Evolutionary conservation across 2,113 vertebrate species (phyloP).

Genomic region (Catharus bicknelli): DNA sequence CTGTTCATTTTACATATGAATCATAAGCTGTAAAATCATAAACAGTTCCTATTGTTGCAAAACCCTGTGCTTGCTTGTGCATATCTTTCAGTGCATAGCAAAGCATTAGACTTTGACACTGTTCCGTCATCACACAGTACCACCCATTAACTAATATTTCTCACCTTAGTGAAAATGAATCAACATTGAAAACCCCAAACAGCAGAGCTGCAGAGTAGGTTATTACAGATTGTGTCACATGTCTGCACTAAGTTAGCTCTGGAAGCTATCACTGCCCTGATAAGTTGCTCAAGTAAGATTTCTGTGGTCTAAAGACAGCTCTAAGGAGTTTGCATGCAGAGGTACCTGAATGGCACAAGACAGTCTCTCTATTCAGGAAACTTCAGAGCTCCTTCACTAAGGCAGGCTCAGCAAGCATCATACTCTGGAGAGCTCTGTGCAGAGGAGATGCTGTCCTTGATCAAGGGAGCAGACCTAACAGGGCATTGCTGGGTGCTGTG

Average conservation of each 20-base stretch:
- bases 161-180: background rate
- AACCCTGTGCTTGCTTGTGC: background rate
- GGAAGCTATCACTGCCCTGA: background rate
- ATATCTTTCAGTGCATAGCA: background rate
- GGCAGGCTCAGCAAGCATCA: rapidly evolving
- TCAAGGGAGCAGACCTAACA: background rate
- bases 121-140: background rate
- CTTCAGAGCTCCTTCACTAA: background rate
- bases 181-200: background rate
- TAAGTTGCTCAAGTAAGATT: background rate
- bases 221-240: background rate
- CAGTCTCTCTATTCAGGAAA: background rate
- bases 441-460: background rate
- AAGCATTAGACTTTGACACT: conserved; percentile 1
- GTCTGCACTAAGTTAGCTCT: background rate
- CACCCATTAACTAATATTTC: conserved; percentile 15
- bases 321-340: background rate
- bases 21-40: background rate
- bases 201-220: background rate
- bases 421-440: background rate
- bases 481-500: rapidly evolving
- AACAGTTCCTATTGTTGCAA: background rate
- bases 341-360: background rate
- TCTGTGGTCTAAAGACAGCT: background rate
- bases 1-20: background rate